Conservation (phyloP, 2,888 invertebrate genomes). For the Cerceris rybyensis region DNA sequence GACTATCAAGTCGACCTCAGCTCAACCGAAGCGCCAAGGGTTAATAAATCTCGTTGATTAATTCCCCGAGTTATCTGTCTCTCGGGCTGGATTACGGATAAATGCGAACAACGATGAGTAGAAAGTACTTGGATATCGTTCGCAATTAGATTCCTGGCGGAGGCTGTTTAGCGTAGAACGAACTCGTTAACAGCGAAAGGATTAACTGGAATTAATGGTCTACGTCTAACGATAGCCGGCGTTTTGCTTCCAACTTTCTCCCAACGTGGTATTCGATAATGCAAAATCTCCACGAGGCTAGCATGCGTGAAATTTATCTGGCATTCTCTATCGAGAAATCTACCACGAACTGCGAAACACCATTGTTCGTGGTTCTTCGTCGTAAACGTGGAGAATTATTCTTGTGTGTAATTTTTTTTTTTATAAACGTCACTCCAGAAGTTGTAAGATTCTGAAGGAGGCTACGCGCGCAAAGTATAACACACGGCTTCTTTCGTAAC, state of each 20-base stretch:
- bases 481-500: constrained; percentile 13
- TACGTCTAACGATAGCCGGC: background rate
- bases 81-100: background rate
- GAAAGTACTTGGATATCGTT: constrained; percentile 19
- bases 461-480: background rate
- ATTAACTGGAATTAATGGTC: constrained; percentile 35
- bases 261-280: constrained; percentile 7
- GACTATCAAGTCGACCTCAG: no score
- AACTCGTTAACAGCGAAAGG: constrained; percentile 45
- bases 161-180: constrained; percentile 7
- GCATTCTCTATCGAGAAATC: no score
- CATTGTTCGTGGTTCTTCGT: no score
- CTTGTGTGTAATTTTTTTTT: no score
- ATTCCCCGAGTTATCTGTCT: background rate
- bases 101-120: background rate
- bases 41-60: background rate
- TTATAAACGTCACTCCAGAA: no score
- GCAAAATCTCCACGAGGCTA: background rate
- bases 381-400: no score
- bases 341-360: no score
- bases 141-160: background rate
- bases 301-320: no score
- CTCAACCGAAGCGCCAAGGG: no score
- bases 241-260: constrained; percentile 38
- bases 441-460: background rate